Percentiles rank a stretch among this genome's conserved stretches.
Evolutionary conservation across 2,797 vertebrate species (phyloP).

Genomic region (Otus scops): DNA sequence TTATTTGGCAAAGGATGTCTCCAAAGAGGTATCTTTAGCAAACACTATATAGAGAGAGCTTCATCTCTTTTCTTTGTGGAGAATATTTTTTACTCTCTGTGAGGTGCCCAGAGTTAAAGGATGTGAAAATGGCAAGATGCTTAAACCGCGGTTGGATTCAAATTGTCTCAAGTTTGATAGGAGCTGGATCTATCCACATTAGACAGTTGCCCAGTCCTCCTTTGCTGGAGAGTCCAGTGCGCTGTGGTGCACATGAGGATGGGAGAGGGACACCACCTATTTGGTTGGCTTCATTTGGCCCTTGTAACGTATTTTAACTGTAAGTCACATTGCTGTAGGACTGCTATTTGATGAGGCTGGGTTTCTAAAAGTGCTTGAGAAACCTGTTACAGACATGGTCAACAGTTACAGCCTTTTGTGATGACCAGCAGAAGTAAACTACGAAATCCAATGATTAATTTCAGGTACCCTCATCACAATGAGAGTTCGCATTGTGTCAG

Average conservation of each 20-base stretch:
- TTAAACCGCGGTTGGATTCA: not conserved
- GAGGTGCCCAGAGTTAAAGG: not conserved
- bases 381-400: not conserved
- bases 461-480: not conserved
- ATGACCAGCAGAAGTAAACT: not conserved
- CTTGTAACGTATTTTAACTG: not conserved
- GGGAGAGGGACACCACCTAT: not conserved
- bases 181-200: not conserved
- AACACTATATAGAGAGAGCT: not conserved
- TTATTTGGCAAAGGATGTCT: slow-evolving; percentile 2
- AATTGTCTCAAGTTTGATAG: not conserved
- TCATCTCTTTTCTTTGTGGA: not conserved
- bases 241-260: not conserved
- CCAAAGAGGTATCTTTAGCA: slow-evolving; percentile 29
- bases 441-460: not conserved
- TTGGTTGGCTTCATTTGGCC: not conserved
- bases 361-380: not conserved
- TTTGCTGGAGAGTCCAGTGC: not conserved
- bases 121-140: not conserved
- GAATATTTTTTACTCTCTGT: not conserved
- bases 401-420: not conserved
- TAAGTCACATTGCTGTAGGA: not conserved
- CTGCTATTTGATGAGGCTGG: not conserved
- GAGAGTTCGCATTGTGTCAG: not conserved
- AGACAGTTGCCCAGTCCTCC: not conserved